Evolutionary conservation across 2,888 invertebrate genomes (phyloP).

Genomic region (Lepetodrilus schrolli): DNA sequence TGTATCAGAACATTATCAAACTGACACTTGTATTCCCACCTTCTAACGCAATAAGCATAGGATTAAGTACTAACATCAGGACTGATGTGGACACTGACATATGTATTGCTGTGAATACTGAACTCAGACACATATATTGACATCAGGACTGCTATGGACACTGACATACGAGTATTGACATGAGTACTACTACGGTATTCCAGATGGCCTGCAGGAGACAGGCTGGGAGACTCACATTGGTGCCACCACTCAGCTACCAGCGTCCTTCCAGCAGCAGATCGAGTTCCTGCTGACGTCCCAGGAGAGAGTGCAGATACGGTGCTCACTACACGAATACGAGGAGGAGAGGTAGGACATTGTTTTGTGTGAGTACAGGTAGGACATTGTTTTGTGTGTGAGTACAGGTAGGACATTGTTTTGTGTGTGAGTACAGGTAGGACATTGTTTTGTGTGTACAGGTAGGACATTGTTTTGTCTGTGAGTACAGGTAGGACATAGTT

Average conservation of each 20-base stretch:
- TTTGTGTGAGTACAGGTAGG: background rate
- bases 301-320: conserved; percentile 68
- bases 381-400: background rate
- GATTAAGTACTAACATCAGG: too few species aligned
- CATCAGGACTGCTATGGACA: too few species aligned
- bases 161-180: too few species aligned
- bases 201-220: conserved; percentile 4
- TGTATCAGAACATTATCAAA: too few species aligned
- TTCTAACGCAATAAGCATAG: too few species aligned
- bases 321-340: conserved; percentile 66
- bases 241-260: conserved; percentile 7
- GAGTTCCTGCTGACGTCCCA: conserved; percentile 71
- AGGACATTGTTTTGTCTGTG: background rate
- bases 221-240: conserved; percentile 10
- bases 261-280: conserved; percentile 60
- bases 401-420: background rate
- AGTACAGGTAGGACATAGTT: background rate
- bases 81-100: too few species aligned
- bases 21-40: too few species aligned
- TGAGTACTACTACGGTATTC: background rate
- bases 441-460: background rate
- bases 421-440: background rate
- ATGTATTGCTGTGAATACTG: too few species aligned
- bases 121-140: too few species aligned
- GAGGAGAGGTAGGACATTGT: conserved; percentile 63